Evolutionary conservation across 2,888 invertebrate species (phyloP).

Genomic region (Liodrosophila aerea): DNA sequence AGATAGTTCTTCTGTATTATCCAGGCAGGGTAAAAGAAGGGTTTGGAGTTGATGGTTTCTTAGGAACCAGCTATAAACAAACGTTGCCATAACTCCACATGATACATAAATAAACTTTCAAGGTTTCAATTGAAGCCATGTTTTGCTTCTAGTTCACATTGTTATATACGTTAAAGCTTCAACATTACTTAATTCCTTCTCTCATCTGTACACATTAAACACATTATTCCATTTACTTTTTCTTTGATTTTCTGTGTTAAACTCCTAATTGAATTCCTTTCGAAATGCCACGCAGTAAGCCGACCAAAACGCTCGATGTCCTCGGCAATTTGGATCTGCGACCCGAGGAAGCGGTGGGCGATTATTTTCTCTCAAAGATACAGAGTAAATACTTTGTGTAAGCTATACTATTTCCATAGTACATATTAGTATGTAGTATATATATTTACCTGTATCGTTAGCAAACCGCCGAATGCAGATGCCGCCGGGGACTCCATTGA

Average conservation of each 20-base stretch:
- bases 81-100: slow-evolving; percentile 6
- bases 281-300: slow-evolving; percentile 80
- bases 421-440: background rate
- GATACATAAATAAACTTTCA: too few relatives aligned
- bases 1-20: too few relatives aligned
- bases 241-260: background rate
- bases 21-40: too few relatives aligned
- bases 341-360: slow-evolving; percentile 80
- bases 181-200: too few relatives aligned
- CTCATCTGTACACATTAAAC: slow-evolving; percentile 15
- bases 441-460: slow-evolving; percentile 19
- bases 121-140: too few relatives aligned
- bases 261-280: slow-evolving; percentile 2
- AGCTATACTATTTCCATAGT: slow-evolving; percentile 18
- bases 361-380: slow-evolving; percentile 78
- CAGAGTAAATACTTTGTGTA: slow-evolving; percentile 75
- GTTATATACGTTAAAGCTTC: too few relatives aligned
- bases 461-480: slow-evolving; percentile 80
- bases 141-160: too few relatives aligned
- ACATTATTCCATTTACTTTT: slow-evolving; percentile 1
- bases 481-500: slow-evolving; percentile 80
- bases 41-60: too few relatives aligned
- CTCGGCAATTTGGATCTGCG: slow-evolving; percentile 79
- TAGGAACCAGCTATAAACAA: background rate
- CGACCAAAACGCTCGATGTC: slow-evolving; percentile 79